A percentile compares a stretch with the other conserved stretches of the same genome.
Conservation (phyloP, 2,888 invertebrate genomes). For the Nephrotoma guestfalica region DNA sequence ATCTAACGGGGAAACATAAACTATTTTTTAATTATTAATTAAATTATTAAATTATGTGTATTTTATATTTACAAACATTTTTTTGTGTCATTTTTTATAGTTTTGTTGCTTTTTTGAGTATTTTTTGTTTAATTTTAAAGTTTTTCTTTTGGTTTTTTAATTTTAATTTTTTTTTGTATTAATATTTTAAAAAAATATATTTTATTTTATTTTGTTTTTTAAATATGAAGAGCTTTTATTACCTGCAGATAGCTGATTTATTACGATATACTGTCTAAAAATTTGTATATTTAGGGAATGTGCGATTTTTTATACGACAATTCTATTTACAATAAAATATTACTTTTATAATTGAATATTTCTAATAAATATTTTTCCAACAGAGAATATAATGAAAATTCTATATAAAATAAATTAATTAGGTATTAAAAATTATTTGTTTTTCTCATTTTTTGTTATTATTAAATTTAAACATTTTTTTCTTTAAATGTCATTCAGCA, state of each 20-base stretch:
- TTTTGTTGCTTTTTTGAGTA: background rate
- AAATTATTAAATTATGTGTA: background rate
- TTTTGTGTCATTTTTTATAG: background rate
- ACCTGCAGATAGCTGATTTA: background rate
- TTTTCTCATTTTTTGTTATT: background rate
- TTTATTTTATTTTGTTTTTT: background rate
- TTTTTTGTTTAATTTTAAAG: background rate
- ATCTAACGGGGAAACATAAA: background rate
- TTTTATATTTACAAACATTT: background rate
- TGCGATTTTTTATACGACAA: background rate
- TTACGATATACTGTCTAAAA: background rate
- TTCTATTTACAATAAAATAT: constrained; percentile 1
- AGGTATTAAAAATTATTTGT: background rate
- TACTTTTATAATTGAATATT: background rate
- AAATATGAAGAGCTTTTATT: background rate
- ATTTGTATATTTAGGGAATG: background rate
- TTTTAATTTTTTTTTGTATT: background rate
- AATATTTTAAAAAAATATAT: background rate
- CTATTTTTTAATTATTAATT: background rate
- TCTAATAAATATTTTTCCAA: background rate
- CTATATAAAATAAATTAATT: background rate
- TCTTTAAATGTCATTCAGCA: constrained; percentile 11
- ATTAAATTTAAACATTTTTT: background rate
- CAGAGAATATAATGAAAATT: background rate
- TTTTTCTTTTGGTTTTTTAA: background rate